Conservation (phyloP, 2,888 invertebrate genomes). For the Dioctria linearis region DNA sequence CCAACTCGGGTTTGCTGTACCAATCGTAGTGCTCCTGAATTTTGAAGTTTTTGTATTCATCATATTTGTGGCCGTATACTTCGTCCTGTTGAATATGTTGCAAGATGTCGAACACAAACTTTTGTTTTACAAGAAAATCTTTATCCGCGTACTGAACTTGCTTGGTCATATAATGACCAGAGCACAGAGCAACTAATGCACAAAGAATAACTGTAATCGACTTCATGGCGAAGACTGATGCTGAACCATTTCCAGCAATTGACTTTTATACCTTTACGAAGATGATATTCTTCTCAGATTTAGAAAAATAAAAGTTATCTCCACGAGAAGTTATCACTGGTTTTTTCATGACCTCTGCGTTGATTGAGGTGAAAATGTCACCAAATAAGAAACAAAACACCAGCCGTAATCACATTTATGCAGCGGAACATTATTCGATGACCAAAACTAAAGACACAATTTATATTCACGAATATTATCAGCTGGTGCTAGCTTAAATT, state of each 20-base stretch:
- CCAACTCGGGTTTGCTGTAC: conserved; percentile 75
- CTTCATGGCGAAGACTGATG: conserved; percentile 67
- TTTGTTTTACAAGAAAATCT: conserved; percentile 72
- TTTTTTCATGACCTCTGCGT: neutral
- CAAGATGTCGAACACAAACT: conserved; percentile 73
- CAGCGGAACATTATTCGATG: neutral
- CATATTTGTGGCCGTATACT: conserved; percentile 66
- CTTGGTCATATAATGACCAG: conserved; percentile 61
- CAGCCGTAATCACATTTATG: too few relatives aligned
- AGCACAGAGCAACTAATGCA: conserved; percentile 63
- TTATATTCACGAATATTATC: too few relatives aligned
- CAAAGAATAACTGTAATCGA: conserved; percentile 64
- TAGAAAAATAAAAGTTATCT: conserved; percentile 6
- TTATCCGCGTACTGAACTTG: conserved; percentile 72
- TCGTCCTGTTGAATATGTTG: conserved; percentile 77
- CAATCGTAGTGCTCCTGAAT: conserved; percentile 75
- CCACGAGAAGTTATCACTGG: neutral
- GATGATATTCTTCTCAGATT: neutral
- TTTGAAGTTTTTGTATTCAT: conserved; percentile 75
- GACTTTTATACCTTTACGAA: conserved; percentile 27
- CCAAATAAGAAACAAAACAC: neutral
- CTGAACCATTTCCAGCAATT: conserved; percentile 2
- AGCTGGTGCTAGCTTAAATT: too few relatives aligned
- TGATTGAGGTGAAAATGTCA: conserved; percentile 5
- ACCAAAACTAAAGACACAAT: neutral